A percentile compares a stretch with the other conserved stretches of the same genome.
Conservation (phyloP, 2,113 vertebrate genomes). For the Apteryx mantelli region DNA sequence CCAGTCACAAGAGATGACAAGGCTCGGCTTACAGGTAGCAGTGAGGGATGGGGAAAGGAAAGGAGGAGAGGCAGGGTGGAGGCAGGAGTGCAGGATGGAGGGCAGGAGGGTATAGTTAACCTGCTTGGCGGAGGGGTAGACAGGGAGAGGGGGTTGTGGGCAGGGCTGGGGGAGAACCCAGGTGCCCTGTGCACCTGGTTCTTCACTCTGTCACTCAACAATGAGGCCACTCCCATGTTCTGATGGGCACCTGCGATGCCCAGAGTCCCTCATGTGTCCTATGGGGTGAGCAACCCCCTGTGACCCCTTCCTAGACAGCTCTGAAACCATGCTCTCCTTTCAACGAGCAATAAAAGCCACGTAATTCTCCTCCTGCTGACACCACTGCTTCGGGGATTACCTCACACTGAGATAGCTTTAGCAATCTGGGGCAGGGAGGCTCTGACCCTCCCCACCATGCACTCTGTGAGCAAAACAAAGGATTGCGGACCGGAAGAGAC, state of each 20-base stretch:
- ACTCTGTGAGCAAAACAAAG: rapidly evolving
- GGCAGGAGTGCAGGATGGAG: background rate
- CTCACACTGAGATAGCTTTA: background rate
- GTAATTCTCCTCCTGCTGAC: background rate
- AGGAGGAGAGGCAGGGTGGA: background rate
- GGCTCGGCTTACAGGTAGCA: too few relatives aligned
- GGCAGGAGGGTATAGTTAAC: background rate
- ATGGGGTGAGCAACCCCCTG: rapidly evolving
- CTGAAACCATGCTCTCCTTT: background rate
- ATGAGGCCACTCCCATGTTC: background rate
- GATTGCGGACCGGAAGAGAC: rapidly evolving
- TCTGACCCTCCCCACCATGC: too few relatives aligned
- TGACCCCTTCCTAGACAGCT: background rate
- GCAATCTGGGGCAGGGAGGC: background rate
- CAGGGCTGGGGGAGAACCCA: background rate
- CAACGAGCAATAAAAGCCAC: background rate
- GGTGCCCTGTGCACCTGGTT: background rate
- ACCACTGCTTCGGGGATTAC: rapidly evolving
- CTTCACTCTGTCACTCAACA: background rate
- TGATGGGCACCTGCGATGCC: background rate
- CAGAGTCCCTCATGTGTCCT: background rate
- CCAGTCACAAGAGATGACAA: too few relatives aligned
- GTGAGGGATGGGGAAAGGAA: background rate
- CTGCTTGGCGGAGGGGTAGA: rapidly evolving
- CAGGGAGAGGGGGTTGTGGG: background rate